Conservation (phyloP, 2,888 invertebrate species). For the Scaptomyza reducta region DNA sequence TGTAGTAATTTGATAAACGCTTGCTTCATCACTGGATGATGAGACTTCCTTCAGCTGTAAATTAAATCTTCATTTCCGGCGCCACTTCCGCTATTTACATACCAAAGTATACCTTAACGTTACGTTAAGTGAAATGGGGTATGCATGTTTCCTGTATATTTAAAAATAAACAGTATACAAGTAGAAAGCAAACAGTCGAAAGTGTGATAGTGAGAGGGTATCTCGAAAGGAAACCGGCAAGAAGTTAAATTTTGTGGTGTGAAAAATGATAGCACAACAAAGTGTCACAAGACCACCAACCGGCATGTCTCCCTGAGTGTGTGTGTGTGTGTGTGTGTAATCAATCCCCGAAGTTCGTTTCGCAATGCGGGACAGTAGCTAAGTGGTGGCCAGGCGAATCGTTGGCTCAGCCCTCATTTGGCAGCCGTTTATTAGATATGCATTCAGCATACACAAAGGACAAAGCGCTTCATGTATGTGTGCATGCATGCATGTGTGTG, state of each 20-base stretch:
- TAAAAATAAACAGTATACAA: too few species aligned
- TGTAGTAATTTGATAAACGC: slow-evolving; percentile 54
- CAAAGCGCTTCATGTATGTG: slow-evolving; percentile 38
- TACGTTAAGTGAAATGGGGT: not conserved
- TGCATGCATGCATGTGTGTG: slow-evolving; percentile 20
- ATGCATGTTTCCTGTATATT: not conserved
- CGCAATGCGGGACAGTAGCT: slow-evolving; percentile 43
- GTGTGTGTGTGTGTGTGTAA: slow-evolving; percentile 3
- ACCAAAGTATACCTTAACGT: not conserved
- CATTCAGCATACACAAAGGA: slow-evolving; percentile 60
- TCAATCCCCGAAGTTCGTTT: slow-evolving; percentile 15
- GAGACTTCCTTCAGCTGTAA: slow-evolving; percentile 49
- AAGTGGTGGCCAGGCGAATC: slow-evolving; percentile 27
- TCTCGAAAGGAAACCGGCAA: too few species aligned
- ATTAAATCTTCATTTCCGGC: slow-evolving; percentile 59
- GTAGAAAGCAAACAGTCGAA: too few species aligned
- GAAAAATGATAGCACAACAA: slow-evolving; percentile 21
- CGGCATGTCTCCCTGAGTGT: slow-evolving; percentile 1
- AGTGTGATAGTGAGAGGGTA: too few species aligned
- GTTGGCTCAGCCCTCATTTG: slow-evolving; percentile 31
- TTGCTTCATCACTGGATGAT: slow-evolving; percentile 47
- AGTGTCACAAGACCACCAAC: slow-evolving; percentile 11
- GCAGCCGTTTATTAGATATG: slow-evolving; percentile 63
- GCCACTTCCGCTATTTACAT: slow-evolving; percentile 39
- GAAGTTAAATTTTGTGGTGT: not conserved